Conservation (phyloP, 2,113 vertebrate species). For the Pampusana beccarii region DNA sequence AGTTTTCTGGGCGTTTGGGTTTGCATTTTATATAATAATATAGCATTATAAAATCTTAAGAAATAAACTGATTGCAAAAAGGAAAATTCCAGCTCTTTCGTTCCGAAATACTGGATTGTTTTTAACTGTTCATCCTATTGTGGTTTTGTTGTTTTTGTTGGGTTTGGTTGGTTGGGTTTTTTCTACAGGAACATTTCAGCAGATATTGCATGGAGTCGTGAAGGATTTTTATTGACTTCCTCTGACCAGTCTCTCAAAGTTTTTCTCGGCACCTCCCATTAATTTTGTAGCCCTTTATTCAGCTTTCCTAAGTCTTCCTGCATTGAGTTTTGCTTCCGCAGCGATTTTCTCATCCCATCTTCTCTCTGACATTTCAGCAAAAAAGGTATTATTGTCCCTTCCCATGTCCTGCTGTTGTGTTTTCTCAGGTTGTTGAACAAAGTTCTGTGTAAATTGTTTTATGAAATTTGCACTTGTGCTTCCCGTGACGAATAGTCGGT, state of each 20-base stretch:
- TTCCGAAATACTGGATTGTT: background rate
- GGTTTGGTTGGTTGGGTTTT: no score
- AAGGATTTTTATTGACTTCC: background rate
- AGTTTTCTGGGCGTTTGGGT: background rate
- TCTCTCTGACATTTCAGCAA: background rate
- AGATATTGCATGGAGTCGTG: background rate
- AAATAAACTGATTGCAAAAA: background rate
- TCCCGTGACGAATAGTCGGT: background rate
- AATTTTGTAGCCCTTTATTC: constrained; percentile 1
- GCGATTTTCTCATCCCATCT: background rate
- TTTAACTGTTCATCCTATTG: background rate
- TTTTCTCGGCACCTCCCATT: background rate
- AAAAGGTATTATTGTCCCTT: background rate
- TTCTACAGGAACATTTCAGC: background rate
- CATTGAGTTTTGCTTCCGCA: constrained; percentile 25
- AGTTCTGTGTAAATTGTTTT: background rate
- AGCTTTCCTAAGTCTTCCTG: background rate
- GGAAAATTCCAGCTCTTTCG: background rate
- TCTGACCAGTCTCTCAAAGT: background rate
- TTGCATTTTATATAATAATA: background rate
- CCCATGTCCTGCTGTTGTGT: background rate
- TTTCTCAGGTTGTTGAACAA: background rate
- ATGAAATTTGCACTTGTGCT: background rate
- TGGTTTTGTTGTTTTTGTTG: background rate
- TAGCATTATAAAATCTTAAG: background rate